Percentiles rank a stretch among this genome's conserved stretches.
phyloP scores from a whole-genome alignment of 2,888 invertebrate species.

The Lepidonotus clava region DNA sequence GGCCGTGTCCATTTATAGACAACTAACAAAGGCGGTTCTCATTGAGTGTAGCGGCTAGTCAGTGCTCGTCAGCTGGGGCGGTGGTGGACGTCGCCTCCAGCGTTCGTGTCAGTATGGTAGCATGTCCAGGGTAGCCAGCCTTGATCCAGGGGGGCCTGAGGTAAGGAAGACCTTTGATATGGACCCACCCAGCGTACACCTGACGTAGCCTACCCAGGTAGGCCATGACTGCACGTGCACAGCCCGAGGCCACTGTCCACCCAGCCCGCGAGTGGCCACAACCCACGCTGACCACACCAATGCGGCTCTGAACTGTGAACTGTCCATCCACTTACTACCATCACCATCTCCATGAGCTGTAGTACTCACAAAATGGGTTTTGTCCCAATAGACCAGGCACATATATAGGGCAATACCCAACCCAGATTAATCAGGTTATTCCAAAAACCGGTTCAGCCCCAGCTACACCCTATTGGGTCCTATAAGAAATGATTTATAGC shows the following conservation, averaged over 20 bases:
- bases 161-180: slow-evolving; percentile 17
- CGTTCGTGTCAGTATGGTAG: neutral
- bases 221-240: slow-evolving; percentile 1
- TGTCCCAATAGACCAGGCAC: too few relatives aligned
- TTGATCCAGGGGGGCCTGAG: neutral
- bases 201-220: neutral
- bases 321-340: too few relatives aligned
- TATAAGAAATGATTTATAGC: neutral
- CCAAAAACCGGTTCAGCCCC: neutral
- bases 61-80: neutral
- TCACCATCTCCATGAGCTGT: too few relatives aligned
- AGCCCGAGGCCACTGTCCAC: neutral
- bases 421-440: too few relatives aligned
- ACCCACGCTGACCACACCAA: too few relatives aligned
- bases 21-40: too few relatives aligned
- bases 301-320: too few relatives aligned
- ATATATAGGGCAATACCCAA: too few relatives aligned
- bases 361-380: too few relatives aligned
- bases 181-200: neutral
- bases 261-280: too few relatives aligned
- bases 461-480: neutral
- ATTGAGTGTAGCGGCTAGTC: neutral
- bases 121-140: neutral
- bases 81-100: neutral
- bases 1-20: too few relatives aligned